Base-by-base conservation (phyloP, 2,888 invertebrate genomes). In the Thereva unica region DNA sequence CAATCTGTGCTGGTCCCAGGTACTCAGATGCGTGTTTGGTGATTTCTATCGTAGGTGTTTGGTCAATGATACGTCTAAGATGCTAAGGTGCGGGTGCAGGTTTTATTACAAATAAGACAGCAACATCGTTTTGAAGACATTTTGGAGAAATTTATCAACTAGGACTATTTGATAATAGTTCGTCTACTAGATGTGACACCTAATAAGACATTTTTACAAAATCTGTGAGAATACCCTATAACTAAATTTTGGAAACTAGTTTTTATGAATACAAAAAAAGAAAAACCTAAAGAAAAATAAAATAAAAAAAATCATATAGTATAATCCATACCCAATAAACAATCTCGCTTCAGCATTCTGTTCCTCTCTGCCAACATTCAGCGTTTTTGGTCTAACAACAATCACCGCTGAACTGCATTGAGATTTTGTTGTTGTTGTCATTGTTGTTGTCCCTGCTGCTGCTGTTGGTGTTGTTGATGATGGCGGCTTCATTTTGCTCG, bases 341-440 rank as follows among this genome's bases (percentile, higher is more conserved):
- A 76, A 70, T 76, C 77, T 77, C 68, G 79, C 76, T 73, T 78
- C 78, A 72, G 77, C 76, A 67, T 75, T 73, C 70, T 78, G 78
- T 72, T 77, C 76, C 73, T 79, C 77, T 67, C 74, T 76, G 67
- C 74, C 76, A 55, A 80, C 80, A 73, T 80, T 78, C 57, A 80
- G 74, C 9, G 80, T 79, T 72, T 79, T 79, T 50, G 80, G 80
- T 34, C 80, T 74, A 40, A 52, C 47, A 5, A 66, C 40, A 52
- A 64, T 9, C 10, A 64, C 47, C 34, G 64, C 37, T 55, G 64
- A 54, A 47, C 54, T 64, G 54, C 38, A 54, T 47, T 54, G 44
- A 42, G 54, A 54, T 47, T 44, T 55, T 23, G 47, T 64, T 40
- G 64, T 64, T 40, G 64, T 64, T 23, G 64, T 64, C 35, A 12